Percentiles rank a stretch among this genome's conserved stretches.
Evolutionary conservation across 2,113 vertebrate species (phyloP).

Genomic region (Albula glossodonta): DNA sequence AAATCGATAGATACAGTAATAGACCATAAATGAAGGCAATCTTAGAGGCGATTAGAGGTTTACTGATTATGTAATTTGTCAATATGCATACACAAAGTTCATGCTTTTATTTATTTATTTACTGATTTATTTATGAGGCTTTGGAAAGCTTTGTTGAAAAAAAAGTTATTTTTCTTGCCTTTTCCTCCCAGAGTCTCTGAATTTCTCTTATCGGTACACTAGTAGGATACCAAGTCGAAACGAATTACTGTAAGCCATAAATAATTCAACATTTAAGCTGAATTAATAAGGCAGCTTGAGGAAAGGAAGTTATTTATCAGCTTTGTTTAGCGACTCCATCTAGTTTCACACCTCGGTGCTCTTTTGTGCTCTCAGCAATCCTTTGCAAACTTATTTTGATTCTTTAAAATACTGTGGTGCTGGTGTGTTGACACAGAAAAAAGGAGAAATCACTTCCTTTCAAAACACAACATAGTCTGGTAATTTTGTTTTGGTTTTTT

Average conservation of each 20-base stretch:
- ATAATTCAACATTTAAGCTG: neutral
- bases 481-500: too few species aligned
- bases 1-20: neutral
- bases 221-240: neutral
- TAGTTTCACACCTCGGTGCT: neutral
- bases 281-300: neutral
- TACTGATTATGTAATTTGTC: neutral
- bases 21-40: neutral
- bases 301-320: neutral
- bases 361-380: neutral
- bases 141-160: too few species aligned
- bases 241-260: neutral
- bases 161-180: neutral
- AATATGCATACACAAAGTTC: neutral
- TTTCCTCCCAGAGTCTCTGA: neutral
- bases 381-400: neutral
- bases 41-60: neutral
- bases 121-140: neutral
- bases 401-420: neutral
- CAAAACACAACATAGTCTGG: too few species aligned
- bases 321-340: neutral
- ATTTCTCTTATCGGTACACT: neutral
- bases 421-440: neutral
- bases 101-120: neutral
- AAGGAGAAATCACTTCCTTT: neutral